Percentiles rank a stretch among this genome's conserved stretches.
phyloP scores from a whole-genome alignment of 2,888 invertebrate species.

The Polydrusus tereticollis region DNA sequence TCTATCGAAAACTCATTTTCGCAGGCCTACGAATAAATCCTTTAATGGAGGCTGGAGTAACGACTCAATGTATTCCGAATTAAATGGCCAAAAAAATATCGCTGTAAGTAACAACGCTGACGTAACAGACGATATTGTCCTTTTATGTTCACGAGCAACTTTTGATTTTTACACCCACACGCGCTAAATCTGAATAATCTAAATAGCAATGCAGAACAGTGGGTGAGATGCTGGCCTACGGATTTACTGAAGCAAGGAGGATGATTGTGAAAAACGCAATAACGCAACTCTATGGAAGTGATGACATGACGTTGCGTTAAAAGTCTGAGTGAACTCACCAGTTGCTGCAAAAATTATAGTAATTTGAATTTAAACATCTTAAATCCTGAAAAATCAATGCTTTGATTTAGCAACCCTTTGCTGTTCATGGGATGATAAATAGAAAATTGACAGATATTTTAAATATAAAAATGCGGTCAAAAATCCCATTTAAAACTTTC shows the following conservation, averaged over 20 bases:
- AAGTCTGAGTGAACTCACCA: neutral
- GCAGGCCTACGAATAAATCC: too few relatives aligned
- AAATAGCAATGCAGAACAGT: constrained; percentile 43
- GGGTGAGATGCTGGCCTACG: constrained; percentile 35
- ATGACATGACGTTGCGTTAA: neutral
- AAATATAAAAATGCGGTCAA: neutral
- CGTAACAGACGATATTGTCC: constrained; percentile 31
- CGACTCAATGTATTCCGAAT: constrained; percentile 2
- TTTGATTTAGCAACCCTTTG: too few relatives aligned
- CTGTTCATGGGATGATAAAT: too few relatives aligned
- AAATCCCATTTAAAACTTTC: constrained; percentile 2
- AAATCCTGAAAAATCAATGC: too few relatives aligned
- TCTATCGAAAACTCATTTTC: too few relatives aligned
- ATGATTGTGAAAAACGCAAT: constrained; percentile 1
- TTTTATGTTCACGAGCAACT: constrained; percentile 29
- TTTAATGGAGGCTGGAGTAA: neutral
- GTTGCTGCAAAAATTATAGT: too few relatives aligned
- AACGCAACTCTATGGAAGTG: constrained; percentile 17
- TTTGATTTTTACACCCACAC: constrained; percentile 28
- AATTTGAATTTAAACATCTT: too few relatives aligned
- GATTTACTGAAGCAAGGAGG: constrained; percentile 26
- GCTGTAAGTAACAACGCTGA: constrained; percentile 24
- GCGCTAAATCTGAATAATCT: constrained; percentile 34
- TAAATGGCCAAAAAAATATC: neutral
- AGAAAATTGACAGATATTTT: neutral